Evolutionary conservation across 1,140 invertebrate genomes (phyloP).

Genomic region (Drosophila ficusphila): DNA sequence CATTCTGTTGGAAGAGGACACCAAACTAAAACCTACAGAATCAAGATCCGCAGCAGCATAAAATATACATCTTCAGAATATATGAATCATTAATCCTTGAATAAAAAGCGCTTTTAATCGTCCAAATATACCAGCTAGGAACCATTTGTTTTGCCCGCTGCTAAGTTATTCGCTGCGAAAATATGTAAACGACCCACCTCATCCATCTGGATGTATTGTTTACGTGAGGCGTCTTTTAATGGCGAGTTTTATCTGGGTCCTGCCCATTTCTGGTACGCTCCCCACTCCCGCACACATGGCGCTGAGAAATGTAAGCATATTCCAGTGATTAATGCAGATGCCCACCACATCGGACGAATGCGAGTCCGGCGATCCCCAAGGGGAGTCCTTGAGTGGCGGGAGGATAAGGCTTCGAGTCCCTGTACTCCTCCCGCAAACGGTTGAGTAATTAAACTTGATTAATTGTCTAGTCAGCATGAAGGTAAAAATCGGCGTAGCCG

Average conservation of each 20-base stretch:
- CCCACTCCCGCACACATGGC: conserved; percentile 34
- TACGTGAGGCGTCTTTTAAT: conserved; percentile 64
- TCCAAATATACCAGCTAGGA: background rate
- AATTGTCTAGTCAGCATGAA: conserved; percentile 77
- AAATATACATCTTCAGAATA: background rate
- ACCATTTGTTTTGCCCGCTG: background rate
- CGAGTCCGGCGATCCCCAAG: conserved; percentile 14
- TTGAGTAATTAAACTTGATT: conserved; percentile 79
- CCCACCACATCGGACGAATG: conserved; percentile 38
- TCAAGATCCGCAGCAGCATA: background rate
- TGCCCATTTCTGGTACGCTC: background rate
- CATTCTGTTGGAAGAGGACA: too few species aligned
- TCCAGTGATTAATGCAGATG: conserved; percentile 75
- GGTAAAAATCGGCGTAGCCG: conserved; percentile 76
- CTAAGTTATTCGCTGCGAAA: conserved; percentile 30
- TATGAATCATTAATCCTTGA: background rate
- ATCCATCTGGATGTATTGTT: conserved; percentile 60
- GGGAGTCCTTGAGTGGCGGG: conserved; percentile 2
- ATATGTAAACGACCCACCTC: conserved; percentile 72
- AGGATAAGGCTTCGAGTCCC: conserved; percentile 13
- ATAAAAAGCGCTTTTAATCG: conserved; percentile 5
- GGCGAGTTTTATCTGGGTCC: conserved; percentile 47
- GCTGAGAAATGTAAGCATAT: conserved; percentile 76
- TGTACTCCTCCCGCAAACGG: conserved; percentile 17
- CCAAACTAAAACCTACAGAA: too few species aligned